phyloP scores from a whole-genome alignment of 2,888 invertebrate genomes.

The Cantharis rustica region DNA sequence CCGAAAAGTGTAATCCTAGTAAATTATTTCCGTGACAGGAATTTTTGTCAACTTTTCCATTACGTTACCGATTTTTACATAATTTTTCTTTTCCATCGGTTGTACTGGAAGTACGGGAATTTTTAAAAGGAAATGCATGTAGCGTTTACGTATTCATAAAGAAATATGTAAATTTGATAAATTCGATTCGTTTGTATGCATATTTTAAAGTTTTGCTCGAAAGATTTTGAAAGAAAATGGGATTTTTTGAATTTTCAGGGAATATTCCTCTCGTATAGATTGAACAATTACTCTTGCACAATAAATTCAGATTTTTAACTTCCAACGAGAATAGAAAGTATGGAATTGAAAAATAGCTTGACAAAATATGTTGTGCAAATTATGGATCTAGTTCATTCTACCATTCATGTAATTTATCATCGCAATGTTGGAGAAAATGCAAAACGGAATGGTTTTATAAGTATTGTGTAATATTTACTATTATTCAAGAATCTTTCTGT shows the following conservation, averaged over 20 bases:
- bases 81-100: neutral
- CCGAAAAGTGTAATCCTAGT: neutral
- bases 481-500: constrained; percentile 6
- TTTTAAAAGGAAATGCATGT: neutral
- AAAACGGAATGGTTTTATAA: constrained; percentile 10
- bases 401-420: neutral
- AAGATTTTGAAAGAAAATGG: neutral
- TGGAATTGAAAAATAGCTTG: neutral
- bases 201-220: constrained; percentile 9
- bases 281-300: neutral
- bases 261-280: neutral
- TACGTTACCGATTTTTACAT: neutral
- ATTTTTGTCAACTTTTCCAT: neutral
- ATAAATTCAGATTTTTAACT: neutral
- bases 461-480: constrained; percentile 7
- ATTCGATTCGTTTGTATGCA: constrained; percentile 8
- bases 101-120: neutral
- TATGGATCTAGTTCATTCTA: neutral
- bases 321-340: neutral
- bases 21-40: neutral
- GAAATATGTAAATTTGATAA: constrained; percentile 13
- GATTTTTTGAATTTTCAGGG: neutral
- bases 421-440: neutral
- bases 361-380: neutral
- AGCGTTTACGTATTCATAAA: constrained; percentile 18